Conservation (phyloP, 2,888 invertebrate species). For the Oxycera nigricornis region DNA sequence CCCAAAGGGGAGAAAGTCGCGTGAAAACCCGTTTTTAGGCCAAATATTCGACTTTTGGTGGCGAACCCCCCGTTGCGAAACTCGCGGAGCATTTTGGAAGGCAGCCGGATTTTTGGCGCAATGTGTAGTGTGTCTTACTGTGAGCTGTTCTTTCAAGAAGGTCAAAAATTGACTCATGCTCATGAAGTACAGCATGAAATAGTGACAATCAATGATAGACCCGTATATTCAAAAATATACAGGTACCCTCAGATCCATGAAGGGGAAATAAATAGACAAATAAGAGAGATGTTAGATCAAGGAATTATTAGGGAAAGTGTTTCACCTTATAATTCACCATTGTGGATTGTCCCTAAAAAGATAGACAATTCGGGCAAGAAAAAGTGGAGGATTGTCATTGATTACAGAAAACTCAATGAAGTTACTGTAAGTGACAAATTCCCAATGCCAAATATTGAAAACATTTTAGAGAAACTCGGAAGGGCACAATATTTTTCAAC, state of each 20-base stretch:
- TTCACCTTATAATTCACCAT: conserved; percentile 46
- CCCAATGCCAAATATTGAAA: conserved; percentile 45
- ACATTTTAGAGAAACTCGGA: conserved; percentile 46
- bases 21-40: too few relatives aligned
- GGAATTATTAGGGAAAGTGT: conserved; percentile 39
- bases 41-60: too few relatives aligned
- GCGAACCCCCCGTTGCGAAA: too few relatives aligned
- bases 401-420: not conserved
- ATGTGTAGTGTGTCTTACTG: not conserved
- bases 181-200: conserved; percentile 42
- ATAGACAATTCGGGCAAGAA: conserved; percentile 34
- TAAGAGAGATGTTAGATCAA: conserved; percentile 50
- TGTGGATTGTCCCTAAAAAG: conserved; percentile 48
- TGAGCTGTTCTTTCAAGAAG: conserved; percentile 52
- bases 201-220: conserved; percentile 19
- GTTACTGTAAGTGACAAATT: conserved; percentile 46
- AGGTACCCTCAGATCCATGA: conserved; percentile 44
- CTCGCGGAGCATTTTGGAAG: too few relatives aligned
- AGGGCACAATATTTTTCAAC: conserved; percentile 44
- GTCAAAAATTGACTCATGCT: conserved; percentile 51
- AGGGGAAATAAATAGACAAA: conserved; percentile 47
- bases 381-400: conserved; percentile 40
- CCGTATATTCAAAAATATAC: conserved; percentile 42
- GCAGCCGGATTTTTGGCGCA: too few relatives aligned
- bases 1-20: not conserved